Evolutionary conservation across 2,113 vertebrate species (phyloP).

Genomic region (Panthera uncia): DNA sequence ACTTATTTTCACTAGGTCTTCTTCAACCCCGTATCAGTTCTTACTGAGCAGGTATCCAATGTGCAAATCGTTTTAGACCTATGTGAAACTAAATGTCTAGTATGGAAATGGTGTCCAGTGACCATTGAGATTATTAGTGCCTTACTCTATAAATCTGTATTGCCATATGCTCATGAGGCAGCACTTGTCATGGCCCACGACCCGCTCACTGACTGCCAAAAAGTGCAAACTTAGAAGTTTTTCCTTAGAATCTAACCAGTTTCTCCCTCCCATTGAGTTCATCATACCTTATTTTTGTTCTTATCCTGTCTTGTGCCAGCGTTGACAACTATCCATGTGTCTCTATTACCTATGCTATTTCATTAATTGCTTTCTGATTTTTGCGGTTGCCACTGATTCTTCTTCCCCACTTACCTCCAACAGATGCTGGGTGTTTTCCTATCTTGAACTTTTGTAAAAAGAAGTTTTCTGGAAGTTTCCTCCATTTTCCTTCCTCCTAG

Average conservation of each 20-base stretch:
- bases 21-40: neutral
- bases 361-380: neutral
- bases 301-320: neutral
- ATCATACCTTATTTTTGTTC: neutral
- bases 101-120: neutral
- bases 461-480: neutral
- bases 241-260: neutral
- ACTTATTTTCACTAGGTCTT: neutral
- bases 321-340: neutral
- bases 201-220: neutral
- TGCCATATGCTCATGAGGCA: neutral
- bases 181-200: neutral
- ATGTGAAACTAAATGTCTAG: neutral
- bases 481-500: neutral
- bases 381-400: neutral
- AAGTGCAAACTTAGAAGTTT: neutral
- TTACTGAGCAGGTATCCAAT: neutral
- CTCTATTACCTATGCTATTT: neutral
- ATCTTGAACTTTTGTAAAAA: conserved; percentile 5
- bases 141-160: neutral
- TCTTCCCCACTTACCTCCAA: neutral
- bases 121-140: neutral
- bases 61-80: neutral
- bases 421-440: neutral
- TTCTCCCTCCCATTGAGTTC: no score